Evolutionary conservation across 2,797 vertebrate species (phyloP).

Genomic region (Apodemus agrarius): DNA sequence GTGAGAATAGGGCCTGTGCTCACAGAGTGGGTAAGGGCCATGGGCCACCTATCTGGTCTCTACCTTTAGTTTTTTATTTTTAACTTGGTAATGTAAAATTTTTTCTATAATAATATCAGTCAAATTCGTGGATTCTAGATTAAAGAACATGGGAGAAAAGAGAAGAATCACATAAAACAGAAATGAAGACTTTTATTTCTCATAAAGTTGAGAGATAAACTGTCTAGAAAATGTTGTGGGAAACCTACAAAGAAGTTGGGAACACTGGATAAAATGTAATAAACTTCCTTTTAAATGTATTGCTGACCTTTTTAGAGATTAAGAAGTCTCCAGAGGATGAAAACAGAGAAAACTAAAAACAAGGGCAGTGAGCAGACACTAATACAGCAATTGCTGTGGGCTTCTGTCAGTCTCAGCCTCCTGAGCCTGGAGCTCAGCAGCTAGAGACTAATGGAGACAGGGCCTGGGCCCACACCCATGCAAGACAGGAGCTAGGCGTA

Average conservation of each 20-base stretch:
- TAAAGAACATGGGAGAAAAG: neutral
- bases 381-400: neutral
- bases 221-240: constrained; percentile 36
- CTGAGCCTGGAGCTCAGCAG: neutral
- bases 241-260: constrained; percentile 10
- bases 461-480: neutral
- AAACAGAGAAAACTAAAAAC: constrained; percentile 56
- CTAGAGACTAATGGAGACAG: neutral
- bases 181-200: constrained; percentile 34
- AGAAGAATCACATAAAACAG: neutral
- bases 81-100: neutral
- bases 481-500: neutral
- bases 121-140: neutral
- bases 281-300: constrained; percentile 65
- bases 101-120: neutral
- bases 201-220: constrained; percentile 12
- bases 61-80: constrained; percentile 7
- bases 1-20: neutral
- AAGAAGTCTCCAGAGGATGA: constrained; percentile 30
- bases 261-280: constrained; percentile 55
- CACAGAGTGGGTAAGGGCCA: too few species aligned
- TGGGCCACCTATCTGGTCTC: neutral
- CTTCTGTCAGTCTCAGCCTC: constrained; percentile 8
- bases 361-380: neutral
- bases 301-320: constrained; percentile 60